A percentile compares a stretch with the other conserved stretches of the same genome.
phyloP scores from a whole-genome alignment of 1,140 invertebrate species.

The Musca vetustissima region DNA sequence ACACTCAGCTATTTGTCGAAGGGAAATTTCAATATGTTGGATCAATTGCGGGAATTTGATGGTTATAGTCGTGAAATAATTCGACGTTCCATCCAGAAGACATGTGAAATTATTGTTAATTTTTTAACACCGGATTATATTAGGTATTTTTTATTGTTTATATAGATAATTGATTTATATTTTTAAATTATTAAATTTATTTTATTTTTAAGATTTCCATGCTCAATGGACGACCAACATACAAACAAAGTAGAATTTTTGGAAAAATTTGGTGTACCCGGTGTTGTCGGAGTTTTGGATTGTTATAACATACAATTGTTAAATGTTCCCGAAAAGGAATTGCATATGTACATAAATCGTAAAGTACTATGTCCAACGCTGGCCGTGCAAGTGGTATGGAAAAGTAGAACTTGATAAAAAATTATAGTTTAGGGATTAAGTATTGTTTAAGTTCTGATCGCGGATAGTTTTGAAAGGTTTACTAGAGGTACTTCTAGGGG shows the following conservation, averaged over 20 bases:
- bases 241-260: neutral
- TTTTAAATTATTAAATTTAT: neutral
- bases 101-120: conserved; percentile 9
- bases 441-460: no score
- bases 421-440: neutral
- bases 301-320: conserved; percentile 7
- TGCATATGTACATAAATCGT: neutral
- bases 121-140: conserved; percentile 8
- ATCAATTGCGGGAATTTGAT: neutral
- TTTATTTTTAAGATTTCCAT: conserved; percentile 9
- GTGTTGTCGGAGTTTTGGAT: conserved; percentile 22
- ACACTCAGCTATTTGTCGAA: conserved; percentile 2
- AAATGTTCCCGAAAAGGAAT: neutral
- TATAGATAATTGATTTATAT: neutral
- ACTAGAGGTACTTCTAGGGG: no score
- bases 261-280: neutral
- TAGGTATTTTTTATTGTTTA: neutral
- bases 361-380: neutral
- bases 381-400: conserved; percentile 2
- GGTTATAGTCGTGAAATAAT: neutral
- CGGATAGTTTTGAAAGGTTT: no score
- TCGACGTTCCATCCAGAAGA: neutral
- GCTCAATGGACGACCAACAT: neutral
- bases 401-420: neutral
- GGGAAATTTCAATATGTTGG: neutral